phyloP scores from a whole-genome alignment of 1,140 invertebrate species.

The Dendroctonus valens region DNA sequence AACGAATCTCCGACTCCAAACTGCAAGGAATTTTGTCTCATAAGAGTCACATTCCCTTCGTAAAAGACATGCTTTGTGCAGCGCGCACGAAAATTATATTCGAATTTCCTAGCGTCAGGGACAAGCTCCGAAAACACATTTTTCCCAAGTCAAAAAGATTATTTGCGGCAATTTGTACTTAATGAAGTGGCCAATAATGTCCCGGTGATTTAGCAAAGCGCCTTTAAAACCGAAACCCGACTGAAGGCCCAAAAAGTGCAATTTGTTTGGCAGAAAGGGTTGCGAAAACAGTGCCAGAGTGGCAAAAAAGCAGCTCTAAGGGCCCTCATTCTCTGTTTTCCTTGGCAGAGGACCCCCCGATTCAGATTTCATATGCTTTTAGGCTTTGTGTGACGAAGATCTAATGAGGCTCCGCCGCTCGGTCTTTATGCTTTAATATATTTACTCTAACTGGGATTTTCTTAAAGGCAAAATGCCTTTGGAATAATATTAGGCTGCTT shows the following conservation, averaged over 20 bases:
- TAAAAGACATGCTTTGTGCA: not conserved
- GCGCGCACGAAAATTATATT: too few relatives aligned
- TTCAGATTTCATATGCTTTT: constrained; percentile 15
- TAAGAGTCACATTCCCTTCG: not conserved
- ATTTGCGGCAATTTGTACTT: constrained; percentile 26
- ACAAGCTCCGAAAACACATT: constrained; percentile 16
- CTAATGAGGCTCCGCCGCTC: constrained; percentile 7
- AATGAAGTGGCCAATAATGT: constrained; percentile 30
- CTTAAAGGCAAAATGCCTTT: not conserved
- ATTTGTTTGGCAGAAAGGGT: constrained; percentile 22
- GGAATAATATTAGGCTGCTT: not conserved
- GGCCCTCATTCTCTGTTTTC: not conserved
- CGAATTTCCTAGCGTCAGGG: not conserved
- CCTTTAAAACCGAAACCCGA: constrained; percentile 26
- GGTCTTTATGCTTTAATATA: constrained; percentile 7
- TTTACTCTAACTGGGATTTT: constrained; percentile 4
- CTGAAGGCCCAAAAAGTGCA: constrained; percentile 22
- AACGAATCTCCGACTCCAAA: too few relatives aligned
- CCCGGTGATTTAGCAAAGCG: constrained; percentile 24
- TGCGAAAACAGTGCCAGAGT: constrained; percentile 11
- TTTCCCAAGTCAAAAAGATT: constrained; percentile 16
- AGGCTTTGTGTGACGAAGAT: constrained; percentile 7
- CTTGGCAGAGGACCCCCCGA: not conserved
- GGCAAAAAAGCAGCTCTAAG: not conserved
- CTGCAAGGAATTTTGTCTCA: not conserved